Conservation (phyloP, 2,113 vertebrate species). For the Crotophaga sulcirostris region DNA sequence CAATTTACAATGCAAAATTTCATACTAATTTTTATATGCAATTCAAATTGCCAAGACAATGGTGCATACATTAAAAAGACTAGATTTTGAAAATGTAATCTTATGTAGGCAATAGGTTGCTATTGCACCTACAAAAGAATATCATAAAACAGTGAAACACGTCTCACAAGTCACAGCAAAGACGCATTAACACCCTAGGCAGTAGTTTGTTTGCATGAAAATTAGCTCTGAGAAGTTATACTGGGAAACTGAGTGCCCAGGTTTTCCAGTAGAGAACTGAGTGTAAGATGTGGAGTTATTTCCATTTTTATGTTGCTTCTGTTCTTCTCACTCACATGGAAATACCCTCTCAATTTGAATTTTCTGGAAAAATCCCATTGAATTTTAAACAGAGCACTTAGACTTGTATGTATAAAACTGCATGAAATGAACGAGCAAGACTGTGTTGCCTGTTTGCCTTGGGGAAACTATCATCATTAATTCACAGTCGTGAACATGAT, state of each 20-base stretch:
- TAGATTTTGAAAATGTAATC: neutral
- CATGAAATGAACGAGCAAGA: neutral
- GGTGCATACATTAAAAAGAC: neutral
- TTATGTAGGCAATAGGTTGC: neutral
- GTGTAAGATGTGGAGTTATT: neutral
- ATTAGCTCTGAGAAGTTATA: neutral
- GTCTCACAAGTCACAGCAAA: constrained; percentile 17
- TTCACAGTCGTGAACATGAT: neutral
- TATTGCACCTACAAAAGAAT: neutral
- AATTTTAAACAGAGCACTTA: neutral
- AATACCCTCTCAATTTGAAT: neutral
- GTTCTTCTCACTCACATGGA: neutral
- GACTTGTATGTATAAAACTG: neutral
- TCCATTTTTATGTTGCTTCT: neutral
- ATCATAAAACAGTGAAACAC: neutral
- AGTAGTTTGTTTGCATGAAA: constrained; percentile 2
- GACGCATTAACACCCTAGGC: neutral
- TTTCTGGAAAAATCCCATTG: neutral
- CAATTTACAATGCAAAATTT: constrained; percentile 48
- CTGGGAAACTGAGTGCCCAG: neutral
- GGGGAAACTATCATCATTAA: neutral
- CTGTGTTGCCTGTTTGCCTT: neutral
- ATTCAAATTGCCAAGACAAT: constrained; percentile 24
- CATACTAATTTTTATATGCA: neutral
- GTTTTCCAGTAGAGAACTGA: neutral